Evolutionary conservation across 2,113 vertebrate species (phyloP).

Genomic region (Cathartes aura): DNA sequence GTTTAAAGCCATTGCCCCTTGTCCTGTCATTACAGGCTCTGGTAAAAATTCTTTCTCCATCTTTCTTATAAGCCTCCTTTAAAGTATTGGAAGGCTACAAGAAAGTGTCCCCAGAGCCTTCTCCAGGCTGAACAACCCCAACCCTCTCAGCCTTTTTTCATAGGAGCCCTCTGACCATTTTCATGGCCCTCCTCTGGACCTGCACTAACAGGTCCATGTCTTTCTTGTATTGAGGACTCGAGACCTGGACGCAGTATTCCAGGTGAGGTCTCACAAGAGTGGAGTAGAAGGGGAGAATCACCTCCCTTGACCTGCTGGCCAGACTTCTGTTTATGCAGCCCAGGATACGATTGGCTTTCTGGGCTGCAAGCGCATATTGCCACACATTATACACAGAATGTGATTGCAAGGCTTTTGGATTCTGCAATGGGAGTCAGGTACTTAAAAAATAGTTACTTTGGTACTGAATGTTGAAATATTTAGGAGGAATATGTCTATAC

Average conservation of each 20-base stretch:
- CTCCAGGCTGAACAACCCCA: neutral
- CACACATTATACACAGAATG: neutral
- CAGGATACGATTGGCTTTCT: neutral
- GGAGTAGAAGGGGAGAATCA: neutral
- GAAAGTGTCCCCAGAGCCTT: neutral
- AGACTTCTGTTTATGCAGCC: neutral
- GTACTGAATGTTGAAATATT: neutral
- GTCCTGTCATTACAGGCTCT: neutral
- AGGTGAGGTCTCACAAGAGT: neutral
- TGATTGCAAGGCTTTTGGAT: neutral
- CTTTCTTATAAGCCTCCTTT: neutral
- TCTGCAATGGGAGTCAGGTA: neutral
- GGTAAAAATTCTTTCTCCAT: neutral
- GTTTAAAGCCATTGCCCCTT: neutral
- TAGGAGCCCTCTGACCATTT: neutral
- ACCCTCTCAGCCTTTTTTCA: rapidly evolving
- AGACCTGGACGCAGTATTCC: neutral
- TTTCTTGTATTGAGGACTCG: neutral
- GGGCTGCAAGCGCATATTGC: neutral
- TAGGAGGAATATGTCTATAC: neutral
- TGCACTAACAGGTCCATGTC: neutral
- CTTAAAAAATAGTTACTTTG: neutral
- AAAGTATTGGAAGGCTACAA: neutral
- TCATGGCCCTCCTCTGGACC: neutral
- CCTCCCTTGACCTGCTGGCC: neutral